A percentile compares a stretch with the other conserved stretches of the same genome.
Evolutionary conservation across 2,797 vertebrate species (phyloP).

Genomic region (Danio kyathit): DNA sequence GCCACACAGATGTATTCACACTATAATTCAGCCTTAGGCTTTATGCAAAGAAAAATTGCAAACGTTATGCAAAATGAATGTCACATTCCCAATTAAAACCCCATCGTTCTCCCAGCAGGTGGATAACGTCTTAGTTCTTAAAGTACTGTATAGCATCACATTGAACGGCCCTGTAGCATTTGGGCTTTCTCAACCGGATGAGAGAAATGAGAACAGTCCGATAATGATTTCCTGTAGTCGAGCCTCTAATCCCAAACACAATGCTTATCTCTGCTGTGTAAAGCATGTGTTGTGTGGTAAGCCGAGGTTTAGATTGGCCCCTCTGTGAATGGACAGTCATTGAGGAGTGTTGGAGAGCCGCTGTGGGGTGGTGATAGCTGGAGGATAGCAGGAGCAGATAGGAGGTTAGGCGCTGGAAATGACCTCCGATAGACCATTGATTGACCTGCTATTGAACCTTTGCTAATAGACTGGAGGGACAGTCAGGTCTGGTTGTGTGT

Average conservation of each 20-base stretch:
- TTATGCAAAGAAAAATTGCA: conserved; percentile 39
- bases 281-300: conserved; percentile 41
- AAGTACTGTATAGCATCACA: conserved; percentile 18
- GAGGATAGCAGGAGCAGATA: conserved; percentile 64
- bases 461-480: conserved; percentile 64
- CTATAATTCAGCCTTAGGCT: conserved; percentile 4
- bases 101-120: conserved; percentile 54
- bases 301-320: conserved; percentile 45
- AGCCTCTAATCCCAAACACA: conserved; percentile 50
- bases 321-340: conserved; percentile 48
- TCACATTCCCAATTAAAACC: conserved; percentile 50
- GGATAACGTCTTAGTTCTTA: background rate
- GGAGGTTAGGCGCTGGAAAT: conserved; percentile 64
- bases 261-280: conserved; percentile 48
- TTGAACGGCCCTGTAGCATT: background rate
- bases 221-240: conserved; percentile 45
- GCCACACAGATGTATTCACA: background rate
- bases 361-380: conserved; percentile 62
- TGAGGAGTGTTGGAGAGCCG: conserved; percentile 59
- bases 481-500: conserved; percentile 46
- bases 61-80: conserved; percentile 34
- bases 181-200: conserved; percentile 3
- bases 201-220: conserved; percentile 55
- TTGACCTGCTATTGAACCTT: conserved; percentile 81
- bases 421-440: conserved; percentile 79